These are phyloP conservation scores for Chelonus insularis DNA, from an alignment of 1,140 invertebrate species.

Conservation along the genomic window DNA sequence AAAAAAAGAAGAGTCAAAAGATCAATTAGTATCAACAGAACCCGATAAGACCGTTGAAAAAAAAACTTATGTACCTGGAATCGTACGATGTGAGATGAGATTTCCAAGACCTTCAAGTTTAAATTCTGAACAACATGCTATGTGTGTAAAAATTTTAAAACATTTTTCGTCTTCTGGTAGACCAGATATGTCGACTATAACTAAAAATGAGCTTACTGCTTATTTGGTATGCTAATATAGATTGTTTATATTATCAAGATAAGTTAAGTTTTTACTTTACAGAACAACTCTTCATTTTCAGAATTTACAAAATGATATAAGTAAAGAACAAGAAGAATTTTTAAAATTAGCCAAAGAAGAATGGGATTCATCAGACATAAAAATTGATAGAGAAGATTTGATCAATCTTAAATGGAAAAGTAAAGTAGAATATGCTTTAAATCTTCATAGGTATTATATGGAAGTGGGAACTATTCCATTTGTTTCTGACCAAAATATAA, in stretches of 20 bases:
- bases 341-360: slow-evolving; percentile 33
- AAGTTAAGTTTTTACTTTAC: neutral
- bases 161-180: slow-evolving; percentile 31
- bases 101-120: slow-evolving; percentile 36
- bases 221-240: slow-evolving; percentile 34
- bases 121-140: slow-evolving; percentile 30
- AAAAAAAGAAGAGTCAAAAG: slow-evolving; percentile 1
- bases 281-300: slow-evolving; percentile 27
- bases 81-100: slow-evolving; percentile 24
- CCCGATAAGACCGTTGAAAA: neutral
- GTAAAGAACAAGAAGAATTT: slow-evolving; percentile 39
- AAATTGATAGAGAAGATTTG: slow-evolving; percentile 29
- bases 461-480: slow-evolving; percentile 38
- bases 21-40: neutral
- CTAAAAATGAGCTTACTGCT: slow-evolving; percentile 34
- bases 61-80: slow-evolving; percentile 38
- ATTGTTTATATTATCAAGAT: too few relatives aligned
- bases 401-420: slow-evolving; percentile 34
- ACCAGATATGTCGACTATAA: slow-evolving; percentile 22
- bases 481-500: slow-evolving; percentile 30
- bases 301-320: slow-evolving; percentile 32
- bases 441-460: slow-evolving; percentile 40
- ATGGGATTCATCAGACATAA: slow-evolving; percentile 30
- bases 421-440: slow-evolving; percentile 29
- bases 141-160: slow-evolving; percentile 34